Evolutionary conservation across 92 coral and sea anemone species (phyloP).

Genomic region (Parazoanthus atlanticus): DNA sequence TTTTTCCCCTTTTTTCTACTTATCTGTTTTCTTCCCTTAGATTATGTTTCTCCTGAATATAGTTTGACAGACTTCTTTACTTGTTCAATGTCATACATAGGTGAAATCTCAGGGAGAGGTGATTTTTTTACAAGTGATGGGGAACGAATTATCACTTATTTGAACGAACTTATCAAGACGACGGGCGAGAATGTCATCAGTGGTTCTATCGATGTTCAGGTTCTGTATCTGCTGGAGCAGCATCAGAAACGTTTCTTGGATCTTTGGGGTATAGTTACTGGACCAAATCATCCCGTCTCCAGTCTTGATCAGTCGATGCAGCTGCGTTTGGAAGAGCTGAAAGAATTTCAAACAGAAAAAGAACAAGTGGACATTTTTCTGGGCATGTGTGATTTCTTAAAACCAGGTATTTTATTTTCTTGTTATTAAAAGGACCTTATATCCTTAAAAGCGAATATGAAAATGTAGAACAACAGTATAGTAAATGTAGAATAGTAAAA

Average conservation of each 20-base stretch:
- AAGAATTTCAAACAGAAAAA: background rate
- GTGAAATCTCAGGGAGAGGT: background rate
- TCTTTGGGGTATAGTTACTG: background rate
- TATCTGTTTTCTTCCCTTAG: too few species aligned
- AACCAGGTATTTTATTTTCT: background rate
- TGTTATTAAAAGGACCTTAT: too few species aligned
- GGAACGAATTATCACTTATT: background rate
- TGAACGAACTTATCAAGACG: background rate
- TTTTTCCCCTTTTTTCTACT: too few species aligned
- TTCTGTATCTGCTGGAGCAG: background rate
- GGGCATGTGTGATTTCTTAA: background rate
- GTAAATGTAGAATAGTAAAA: too few species aligned
- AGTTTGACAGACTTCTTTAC: too few species aligned
- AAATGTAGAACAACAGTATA: too few species aligned
- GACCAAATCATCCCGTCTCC: background rate
- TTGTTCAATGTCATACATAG: background rate
- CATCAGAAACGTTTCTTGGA: background rate
- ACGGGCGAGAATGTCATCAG: background rate
- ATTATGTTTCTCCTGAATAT: too few species aligned
- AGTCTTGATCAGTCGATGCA: background rate
- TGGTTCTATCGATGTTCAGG: conserved; percentile 3
- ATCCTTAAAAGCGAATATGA: too few species aligned
- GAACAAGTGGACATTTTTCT: background rate
- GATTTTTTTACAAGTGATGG: background rate
- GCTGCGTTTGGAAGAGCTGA: conserved; percentile 5